Evolutionary conservation across 2,888 invertebrate species (phyloP), one percentile per base, ranked within the genome.

Genomic region (Zygogramma bicolorata): DNA sequence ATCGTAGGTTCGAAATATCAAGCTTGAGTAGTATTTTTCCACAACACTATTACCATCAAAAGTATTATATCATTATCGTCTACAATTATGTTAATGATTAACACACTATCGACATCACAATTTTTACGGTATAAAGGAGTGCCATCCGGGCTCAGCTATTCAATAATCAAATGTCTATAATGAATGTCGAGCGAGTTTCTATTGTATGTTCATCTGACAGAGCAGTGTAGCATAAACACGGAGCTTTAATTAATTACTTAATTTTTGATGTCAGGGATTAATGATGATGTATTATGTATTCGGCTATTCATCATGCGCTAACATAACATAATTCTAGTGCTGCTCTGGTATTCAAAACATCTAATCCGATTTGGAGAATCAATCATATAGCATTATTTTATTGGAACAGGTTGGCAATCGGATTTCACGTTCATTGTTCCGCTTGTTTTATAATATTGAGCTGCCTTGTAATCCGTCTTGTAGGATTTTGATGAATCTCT

Each of bases 351-450:
- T 61, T 34, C 38, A 38, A 38, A 61, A 61, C 25, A 61, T 61
- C 61, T 61, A 38, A 34, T 40, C 38, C 40, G 22, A 40, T 34
- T 61, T 38, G 8, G 38, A 10, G 40, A 40, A 61, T 61, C 40
- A 18, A 59, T 42, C 18, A 58, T 58, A 65, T 22, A 34, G 46
- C 58, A 65, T 59, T 70, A 40, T 68, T 69, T 65, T 65, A 65
- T 65, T 59, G 40, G 65, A 70, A 57, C 49, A 34, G 69, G 34
- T 15, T 46, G 62, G 57, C 42, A 27, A 13, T 38, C 38, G 38
- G n/a, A 8, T 46, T 46, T 46, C 6, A 7, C 8, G 20, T 20
- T 38, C 13, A 38, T 3, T 8, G 20, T n/a, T 46, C 3, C 46
- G 46, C 20, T 46, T 3, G 22, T 46, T 20, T 46, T 38, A n/a